Evolutionary conservation across 2,113 vertebrate genomes (phyloP).

Genomic region (Amphiprion percula): DNA sequence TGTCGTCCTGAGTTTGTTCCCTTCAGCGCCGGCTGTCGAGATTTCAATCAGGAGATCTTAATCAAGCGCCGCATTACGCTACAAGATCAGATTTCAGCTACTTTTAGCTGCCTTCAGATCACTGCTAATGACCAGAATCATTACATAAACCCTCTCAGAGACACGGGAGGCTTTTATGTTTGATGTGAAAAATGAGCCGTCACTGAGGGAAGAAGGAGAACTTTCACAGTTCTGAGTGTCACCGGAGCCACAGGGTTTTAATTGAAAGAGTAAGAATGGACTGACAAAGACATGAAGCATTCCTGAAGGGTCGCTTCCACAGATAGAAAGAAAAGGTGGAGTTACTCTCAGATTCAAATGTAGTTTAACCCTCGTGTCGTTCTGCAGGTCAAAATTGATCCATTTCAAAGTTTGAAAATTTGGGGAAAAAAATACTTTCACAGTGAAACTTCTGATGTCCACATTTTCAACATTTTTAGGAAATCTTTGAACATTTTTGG

Average conservation of each 20-base stretch:
- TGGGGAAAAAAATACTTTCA: too few relatives aligned
- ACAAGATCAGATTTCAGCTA: not conserved
- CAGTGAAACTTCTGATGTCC: too few relatives aligned
- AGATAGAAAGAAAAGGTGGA: slow-evolving; percentile 8
- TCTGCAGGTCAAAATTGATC: too few relatives aligned
- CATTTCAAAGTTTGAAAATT: too few relatives aligned
- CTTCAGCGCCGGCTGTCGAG: not conserved
- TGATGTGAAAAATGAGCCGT: slow-evolving; percentile 47
- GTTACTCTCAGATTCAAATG: not conserved
- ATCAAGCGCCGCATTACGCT: not conserved
- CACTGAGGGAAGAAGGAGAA: not conserved
- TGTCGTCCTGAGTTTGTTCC: slow-evolving; percentile 15
- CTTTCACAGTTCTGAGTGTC: slow-evolving; percentile 12
- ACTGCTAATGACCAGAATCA: not conserved
- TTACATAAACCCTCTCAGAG: slow-evolving; percentile 20
- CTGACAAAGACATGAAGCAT: slow-evolving; percentile 12
- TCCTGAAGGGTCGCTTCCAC: slow-evolving; percentile 29
- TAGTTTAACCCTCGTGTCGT: too few relatives aligned
- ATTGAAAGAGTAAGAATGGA: slow-evolving; percentile 16
- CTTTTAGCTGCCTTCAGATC: not conserved
- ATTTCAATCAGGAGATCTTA: slow-evolving; percentile 9
- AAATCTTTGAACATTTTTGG: too few relatives aligned
- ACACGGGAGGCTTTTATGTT: slow-evolving; percentile 13
- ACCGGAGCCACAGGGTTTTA: slow-evolving; percentile 24
- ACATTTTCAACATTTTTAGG: too few relatives aligned